phyloP scores from a whole-genome alignment of 35 echinoderm and acorn worm species.

The Anneissia japonica region DNA sequence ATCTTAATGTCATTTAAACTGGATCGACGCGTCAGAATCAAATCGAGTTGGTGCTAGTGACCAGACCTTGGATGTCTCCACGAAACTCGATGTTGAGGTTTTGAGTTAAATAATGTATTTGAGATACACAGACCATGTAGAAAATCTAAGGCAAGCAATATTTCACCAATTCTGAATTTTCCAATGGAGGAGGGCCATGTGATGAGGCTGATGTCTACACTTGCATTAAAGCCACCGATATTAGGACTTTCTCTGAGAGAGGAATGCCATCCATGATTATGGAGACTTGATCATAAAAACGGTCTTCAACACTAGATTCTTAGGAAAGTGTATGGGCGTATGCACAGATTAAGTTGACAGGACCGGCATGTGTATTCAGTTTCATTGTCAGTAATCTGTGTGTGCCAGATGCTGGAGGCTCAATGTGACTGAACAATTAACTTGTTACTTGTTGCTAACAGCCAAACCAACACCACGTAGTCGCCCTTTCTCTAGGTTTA shows the following conservation, averaged over 20 bases:
- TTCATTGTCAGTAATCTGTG: no score
- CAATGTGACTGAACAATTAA: no score
- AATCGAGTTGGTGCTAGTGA: constrained; percentile 33
- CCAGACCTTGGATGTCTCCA: constrained; percentile 40
- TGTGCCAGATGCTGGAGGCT: not conserved
- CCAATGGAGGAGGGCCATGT: constrained; percentile 18
- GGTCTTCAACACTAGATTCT: not conserved
- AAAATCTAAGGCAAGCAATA: constrained; percentile 2
- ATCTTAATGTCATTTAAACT: not conserved
- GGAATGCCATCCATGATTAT: no score
- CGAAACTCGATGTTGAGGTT: constrained; percentile 19
- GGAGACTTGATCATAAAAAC: no score
- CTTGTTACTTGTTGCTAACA: no score
- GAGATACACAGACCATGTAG: constrained; percentile 38
- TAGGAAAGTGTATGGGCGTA: constrained; percentile 3
- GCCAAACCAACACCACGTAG: constrained; percentile 35
- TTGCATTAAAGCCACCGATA: constrained; percentile 44
- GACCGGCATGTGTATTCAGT: not conserved
- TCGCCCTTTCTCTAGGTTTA: constrained; percentile 6
- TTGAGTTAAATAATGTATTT: constrained; percentile 47
- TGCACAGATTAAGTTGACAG: constrained; percentile 17
- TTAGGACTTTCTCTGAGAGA: no score
- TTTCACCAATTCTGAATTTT: constrained; percentile 25
- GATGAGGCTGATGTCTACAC: constrained; percentile 15
- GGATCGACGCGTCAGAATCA: constrained; percentile 4